A percentile compares a stretch with the other conserved stretches of the same genome.
Evolutionary conservation across 92 coral and sea anemone species (phyloP).

Genomic region (Palythoa caribaeorum): DNA sequence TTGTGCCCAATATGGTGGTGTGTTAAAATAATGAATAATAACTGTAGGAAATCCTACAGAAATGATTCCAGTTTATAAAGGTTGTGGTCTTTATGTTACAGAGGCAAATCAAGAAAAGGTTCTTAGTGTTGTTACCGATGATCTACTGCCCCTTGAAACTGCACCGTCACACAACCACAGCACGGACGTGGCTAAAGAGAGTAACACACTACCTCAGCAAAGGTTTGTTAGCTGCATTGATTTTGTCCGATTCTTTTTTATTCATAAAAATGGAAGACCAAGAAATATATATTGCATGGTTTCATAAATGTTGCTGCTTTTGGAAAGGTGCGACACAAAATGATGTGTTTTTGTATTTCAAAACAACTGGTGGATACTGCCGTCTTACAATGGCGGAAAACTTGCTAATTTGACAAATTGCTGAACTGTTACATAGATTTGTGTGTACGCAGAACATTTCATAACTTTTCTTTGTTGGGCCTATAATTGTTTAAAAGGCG

Average conservation of each 20-base stretch:
- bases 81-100: background rate
- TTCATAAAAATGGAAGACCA: no score
- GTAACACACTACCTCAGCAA: background rate
- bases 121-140: slow-evolving; percentile 76
- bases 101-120: slow-evolving; percentile 81
- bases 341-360: no score
- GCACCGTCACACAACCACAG: background rate
- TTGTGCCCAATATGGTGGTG: no score
- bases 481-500: no score
- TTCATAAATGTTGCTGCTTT: no score
- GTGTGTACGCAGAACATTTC: no score
- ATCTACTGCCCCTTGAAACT: slow-evolving; percentile 53
- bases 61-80: background rate
- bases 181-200: background rate
- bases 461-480: no score
- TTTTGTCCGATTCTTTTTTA: background rate
- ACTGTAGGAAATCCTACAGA: background rate
- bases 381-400: no score
- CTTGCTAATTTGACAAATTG: no score
- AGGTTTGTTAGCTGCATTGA: background rate
- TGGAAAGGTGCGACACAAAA: background rate
- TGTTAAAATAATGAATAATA: background rate
- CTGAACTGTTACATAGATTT: no score
- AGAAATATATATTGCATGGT: no score
- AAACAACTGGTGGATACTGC: no score